Percentiles rank a stretch among this genome's conserved stretches.
These are phyloP conservation scores for Acromyrmex echinatior DNA, from an alignment of 1,140 invertebrate species.

Conservation along the genomic window DNA sequence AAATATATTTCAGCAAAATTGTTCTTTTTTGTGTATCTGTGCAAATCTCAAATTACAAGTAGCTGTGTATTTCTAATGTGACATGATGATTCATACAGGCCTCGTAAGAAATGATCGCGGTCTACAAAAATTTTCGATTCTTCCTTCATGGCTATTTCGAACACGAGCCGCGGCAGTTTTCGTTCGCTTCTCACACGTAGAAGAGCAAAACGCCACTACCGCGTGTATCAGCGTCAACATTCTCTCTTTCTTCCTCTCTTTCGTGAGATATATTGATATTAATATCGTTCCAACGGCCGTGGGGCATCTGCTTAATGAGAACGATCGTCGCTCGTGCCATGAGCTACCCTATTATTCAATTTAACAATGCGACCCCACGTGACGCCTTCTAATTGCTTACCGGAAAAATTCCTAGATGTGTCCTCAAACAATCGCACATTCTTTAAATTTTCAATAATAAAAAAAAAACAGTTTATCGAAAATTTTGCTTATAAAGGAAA, in stretches of 20 bases:
- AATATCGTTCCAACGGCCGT: constrained; percentile 66
- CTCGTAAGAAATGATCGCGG: background rate
- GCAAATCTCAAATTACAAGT: constrained; percentile 38
- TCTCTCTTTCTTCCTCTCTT: constrained; percentile 23
- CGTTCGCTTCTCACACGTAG: background rate
- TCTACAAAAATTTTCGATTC: constrained; percentile 14
- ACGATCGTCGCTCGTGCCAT: constrained; percentile 72
- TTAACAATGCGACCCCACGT: constrained; percentile 45
- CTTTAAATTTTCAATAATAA: background rate
- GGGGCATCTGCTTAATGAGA: constrained; percentile 66
- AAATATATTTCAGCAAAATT: too few species aligned
- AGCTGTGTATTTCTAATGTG: background rate
- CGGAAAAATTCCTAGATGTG: constrained; percentile 11
- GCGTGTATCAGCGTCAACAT: constrained; percentile 2
- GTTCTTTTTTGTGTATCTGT: background rate
- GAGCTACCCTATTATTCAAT: constrained; percentile 75
- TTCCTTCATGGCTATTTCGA: constrained; percentile 46
- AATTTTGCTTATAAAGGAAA: background rate
- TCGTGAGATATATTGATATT: constrained; percentile 72
- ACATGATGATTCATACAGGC: constrained; percentile 31
- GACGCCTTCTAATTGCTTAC: constrained; percentile 19
- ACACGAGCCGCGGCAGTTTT: constrained; percentile 22
- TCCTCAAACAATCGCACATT: background rate
- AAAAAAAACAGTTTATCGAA: background rate
- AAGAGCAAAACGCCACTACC: constrained; percentile 42